Percentiles rank a stretch among this genome's conserved stretches.
phyloP scores from a whole-genome alignment of 2,888 invertebrate genomes.

The Agriopis aurantiaria region DNA sequence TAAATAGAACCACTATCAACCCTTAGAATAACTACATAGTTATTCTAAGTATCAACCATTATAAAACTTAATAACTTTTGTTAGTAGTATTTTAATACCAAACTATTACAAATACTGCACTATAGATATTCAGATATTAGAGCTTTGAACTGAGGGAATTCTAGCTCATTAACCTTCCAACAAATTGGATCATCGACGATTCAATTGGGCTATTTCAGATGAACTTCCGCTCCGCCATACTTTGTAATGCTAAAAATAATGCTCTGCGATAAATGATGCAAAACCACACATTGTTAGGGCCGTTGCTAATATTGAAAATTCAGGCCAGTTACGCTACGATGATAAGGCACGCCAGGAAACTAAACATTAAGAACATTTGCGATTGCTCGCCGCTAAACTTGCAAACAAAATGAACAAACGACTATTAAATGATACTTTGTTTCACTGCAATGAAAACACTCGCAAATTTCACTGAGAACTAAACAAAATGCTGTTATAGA shows the following conservation, averaged over 20 bases:
- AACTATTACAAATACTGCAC: background rate
- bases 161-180: constrained; percentile 24
- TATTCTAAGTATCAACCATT: too few species aligned
- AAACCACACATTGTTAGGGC: constrained; percentile 36
- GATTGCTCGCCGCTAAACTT: constrained; percentile 18
- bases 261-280: constrained; percentile 28
- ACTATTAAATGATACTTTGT: background rate
- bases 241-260: constrained; percentile 40
- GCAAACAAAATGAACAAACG: constrained; percentile 11
- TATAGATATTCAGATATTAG: constrained; percentile 5
- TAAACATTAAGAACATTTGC: constrained; percentile 32
- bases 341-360: constrained; percentile 70
- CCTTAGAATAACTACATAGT: too few species aligned
- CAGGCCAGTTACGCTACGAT: constrained; percentile 51
- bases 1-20: background rate
- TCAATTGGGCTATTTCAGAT: constrained; percentile 30
- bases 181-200: constrained; percentile 20
- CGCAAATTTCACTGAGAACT: background rate
- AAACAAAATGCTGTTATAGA: background rate
- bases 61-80: background rate
- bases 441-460: background rate
- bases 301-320: constrained; percentile 40
- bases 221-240: constrained; percentile 30
- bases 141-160: constrained; percentile 20
- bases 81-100: background rate